Base-by-base conservation (phyloP, 37 sponge, comb jelly and placozoan genomes). In the Corticium candelabrum region DNA sequence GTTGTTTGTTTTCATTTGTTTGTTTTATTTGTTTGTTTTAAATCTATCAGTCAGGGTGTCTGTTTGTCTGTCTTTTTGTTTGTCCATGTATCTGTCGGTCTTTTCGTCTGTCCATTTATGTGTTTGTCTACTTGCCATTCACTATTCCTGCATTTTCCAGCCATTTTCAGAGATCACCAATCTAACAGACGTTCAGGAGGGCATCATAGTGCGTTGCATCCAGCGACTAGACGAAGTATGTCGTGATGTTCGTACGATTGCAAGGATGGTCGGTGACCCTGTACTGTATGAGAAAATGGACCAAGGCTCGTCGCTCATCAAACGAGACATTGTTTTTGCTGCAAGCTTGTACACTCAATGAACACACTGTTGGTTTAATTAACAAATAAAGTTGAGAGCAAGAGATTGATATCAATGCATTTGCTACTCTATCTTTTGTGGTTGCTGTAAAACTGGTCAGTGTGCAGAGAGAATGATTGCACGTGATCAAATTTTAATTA, bases 291-390 rank as follows among this genome's bases (percentile, higher is more conserved):
- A 74, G 11, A 91, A 84, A 50, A 98, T 98, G 99, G 82, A 83
- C 56, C 40, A 74, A 4, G 92, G 85, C 0, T 89, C 95, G 1
- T 76, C 68, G 1, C 81, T 89, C 2, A 94, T 98, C 74, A 91
- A 85, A 77, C 82, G 93, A 81, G 99, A 98, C 79, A 98, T 98
- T 79, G 88, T 94, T 15, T 98, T 98, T 85, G 93, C 99, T 50
- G 99, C 93, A 33, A 98, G 99, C 84, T 77, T 98, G 34, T 98
- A 98, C 83, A 90, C 90, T n/a, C 83, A 87, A 39, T 94, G 56
- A 70, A 70, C 38, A 43, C 41, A 2, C n/a, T 34, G 29, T 34
- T n/a, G n/a, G n/a, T n/a, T n/a, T n/a, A n/a, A n/a, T n/a, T n/a
- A n/a, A n/a, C n/a, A n/a, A n/a, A n/a, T n/a, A n/a, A n/a, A n/a